Base-by-base conservation (phyloP, 2,888 invertebrate genomes). In the Ctenicera cuprea region DNA sequence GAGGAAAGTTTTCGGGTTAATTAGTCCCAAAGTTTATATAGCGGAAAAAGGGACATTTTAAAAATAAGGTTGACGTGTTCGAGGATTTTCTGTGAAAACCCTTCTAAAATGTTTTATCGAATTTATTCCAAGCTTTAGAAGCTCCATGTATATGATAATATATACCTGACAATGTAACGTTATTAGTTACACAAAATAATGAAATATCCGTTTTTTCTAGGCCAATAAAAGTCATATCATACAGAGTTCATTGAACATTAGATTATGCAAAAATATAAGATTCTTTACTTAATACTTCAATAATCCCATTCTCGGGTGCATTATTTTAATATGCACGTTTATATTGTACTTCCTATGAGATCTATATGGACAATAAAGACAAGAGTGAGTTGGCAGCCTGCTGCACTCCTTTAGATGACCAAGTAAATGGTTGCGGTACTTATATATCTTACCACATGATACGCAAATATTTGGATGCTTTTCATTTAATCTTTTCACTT, bases 301-400 rank as follows among this genome's bases (percentile, higher is more conserved):
- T n/a, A 52, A 52, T 1, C 11, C 26, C 52, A 52, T 52, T 52
- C 52, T 26, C 12, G 52, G 48, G 8, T 52, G 52, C 12, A 52
- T 22, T 18, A 26, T 52, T 26, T 26, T 26, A 52, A 52, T 52
- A 52, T 77, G 77, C 0, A 72, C 68, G 37, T 73, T 77, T 57
- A 75, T 38, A 22, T 75, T 77, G 11, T 73, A 74, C 48, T 77
- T 77, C 41, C 73, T 70, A 33, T 65, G 48, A 30, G 50, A 50
- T 20, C 41, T 48, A 37, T 65, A 94, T 22, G 91, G 89, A 87
- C 94, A 94, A 85, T 93, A 92, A 22, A 93, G 93, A 82, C 94
- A 94, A 76, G 93, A 92, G 87, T 93, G 93, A 71, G 92, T 89
- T 0, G 94, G 94, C 74, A 93, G 91, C 83, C 93, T 94, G 78